Conservation (phyloP, 2,797 vertebrate species). For the Macropodus opercularis region DNA sequence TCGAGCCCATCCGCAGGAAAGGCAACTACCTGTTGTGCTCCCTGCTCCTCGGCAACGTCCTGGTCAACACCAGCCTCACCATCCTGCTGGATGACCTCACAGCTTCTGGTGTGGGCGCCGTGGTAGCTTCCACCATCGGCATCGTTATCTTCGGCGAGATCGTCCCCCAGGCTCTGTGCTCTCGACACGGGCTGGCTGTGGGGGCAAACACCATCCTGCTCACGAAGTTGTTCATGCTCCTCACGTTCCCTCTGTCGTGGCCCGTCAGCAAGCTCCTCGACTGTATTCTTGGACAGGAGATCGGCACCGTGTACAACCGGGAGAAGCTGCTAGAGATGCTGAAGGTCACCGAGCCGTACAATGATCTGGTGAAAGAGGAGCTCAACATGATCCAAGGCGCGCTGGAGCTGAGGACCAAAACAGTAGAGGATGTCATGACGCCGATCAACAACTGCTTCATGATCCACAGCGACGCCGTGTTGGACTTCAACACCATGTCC, state of each 20-base stretch:
- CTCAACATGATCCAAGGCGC: slow-evolving; percentile 98
- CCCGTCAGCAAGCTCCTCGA: slow-evolving; percentile 95
- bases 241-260: slow-evolving; percentile 93
- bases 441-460: slow-evolving; percentile 91
- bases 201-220: slow-evolving; percentile 93
- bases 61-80: slow-evolving; percentile 97
- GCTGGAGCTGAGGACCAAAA: slow-evolving; percentile 94
- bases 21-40: slow-evolving; percentile 96
- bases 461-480: slow-evolving; percentile 89
- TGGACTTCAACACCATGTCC: slow-evolving; percentile 98
- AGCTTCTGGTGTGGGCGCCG: slow-evolving; percentile 87
- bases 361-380: slow-evolving; percentile 94
- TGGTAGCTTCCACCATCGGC: slow-evolving; percentile 91
- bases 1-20: slow-evolving; percentile 92
- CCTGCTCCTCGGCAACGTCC: slow-evolving; percentile 91
- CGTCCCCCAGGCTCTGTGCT: slow-evolving; percentile 95
- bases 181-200: slow-evolving; percentile 93
- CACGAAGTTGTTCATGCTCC: slow-evolving; percentile 94
- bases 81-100: slow-evolving; percentile 94
- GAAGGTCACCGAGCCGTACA: slow-evolving; percentile 94
- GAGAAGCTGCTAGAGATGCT: slow-evolving; percentile 98
- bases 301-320: slow-evolving; percentile 95
- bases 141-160: slow-evolving; percentile 98
- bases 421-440: slow-evolving; percentile 95
- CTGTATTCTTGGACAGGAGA: slow-evolving; percentile 92